Percentiles rank a stretch among this genome's conserved stretches.
phyloP scores from a whole-genome alignment of 2,797 vertebrate genomes.

The Vultur gryphus region DNA sequence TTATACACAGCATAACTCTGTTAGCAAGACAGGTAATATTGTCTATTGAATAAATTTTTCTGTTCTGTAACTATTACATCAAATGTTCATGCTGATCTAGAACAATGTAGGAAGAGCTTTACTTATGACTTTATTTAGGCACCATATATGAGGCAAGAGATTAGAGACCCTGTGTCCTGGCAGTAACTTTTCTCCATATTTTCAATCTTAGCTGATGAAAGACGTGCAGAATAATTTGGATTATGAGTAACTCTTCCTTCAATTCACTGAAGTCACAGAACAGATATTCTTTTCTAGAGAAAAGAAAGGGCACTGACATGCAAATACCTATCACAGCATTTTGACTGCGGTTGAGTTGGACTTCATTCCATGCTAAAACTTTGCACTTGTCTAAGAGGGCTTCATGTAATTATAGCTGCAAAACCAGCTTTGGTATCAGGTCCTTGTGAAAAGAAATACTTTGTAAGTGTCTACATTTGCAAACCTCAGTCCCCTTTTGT shows the following conservation, averaged over 20 bases:
- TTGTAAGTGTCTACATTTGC: not conserved
- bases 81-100: not conserved
- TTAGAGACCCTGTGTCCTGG: not conserved
- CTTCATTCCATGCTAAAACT: not conserved
- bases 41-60: not conserved
- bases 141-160: not conserved
- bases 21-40: not conserved
- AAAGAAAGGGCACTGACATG: not conserved
- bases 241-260: not conserved
- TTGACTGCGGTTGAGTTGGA: not conserved
- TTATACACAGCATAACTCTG: not conserved
- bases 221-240: not conserved
- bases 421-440: not conserved
- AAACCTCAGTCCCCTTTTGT: not conserved
- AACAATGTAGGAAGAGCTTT: not conserved
- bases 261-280: not conserved
- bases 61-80: not conserved
- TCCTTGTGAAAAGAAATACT: not conserved
- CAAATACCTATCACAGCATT: not conserved
- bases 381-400: not conserved
- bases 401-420: not conserved
- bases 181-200: not conserved
- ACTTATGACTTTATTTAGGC: not conserved
- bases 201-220: not conserved
- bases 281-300: not conserved